Base-by-base conservation (phyloP, 2,888 invertebrate species). In the Acronicta leporina region DNA sequence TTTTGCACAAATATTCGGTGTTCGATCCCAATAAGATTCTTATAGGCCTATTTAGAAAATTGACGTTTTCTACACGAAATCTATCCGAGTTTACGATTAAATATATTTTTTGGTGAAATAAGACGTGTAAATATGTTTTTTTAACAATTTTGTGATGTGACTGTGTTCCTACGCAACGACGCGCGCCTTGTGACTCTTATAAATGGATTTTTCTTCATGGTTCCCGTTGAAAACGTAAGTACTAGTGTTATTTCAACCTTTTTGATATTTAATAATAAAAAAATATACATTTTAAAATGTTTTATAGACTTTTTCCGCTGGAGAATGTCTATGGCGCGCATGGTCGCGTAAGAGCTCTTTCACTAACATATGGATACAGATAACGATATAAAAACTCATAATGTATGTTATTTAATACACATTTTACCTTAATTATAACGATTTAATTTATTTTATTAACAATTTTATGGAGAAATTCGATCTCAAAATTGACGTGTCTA, bases 31-130 rank as follows among this genome's bases (percentile, higher is more conserved):
- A 92, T 92, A 93, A 93, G 92, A 94, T 90, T 93, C 92, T 85
- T 92, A 87, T 94, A 94, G 93, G 93, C 93, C 93, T 91, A 92
- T 91, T 92, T 91, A 85, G 81, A 82, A 76, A 72, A 81, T 74
- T 70, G 48, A 57, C 66, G 46, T 63, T 82, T 79, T 73, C 55
- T 66, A 69, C 55, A 66, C 72, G n/a, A 41, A 64, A 81, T 82
- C 79, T 78, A 58, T 30, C 73, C 44, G 47, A 81, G 77, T 84
- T 76, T 82, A 59, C 38, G 79, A 81, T 85, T 90, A 83, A 85
- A 66, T 65, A 55, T 66, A 56, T 71, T 83, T 90, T 86, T 80
- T 73, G 20, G 30, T 43, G 51, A 79, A 83, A 84, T 69, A 69
- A 73, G 3, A 47, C 48, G 62, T 69, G 67, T 65, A 66, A 73